These are phyloP conservation scores for Frieseomelitta varia DNA, from an alignment of 1,140 invertebrate genomes.

Conservation along the genomic window DNA sequence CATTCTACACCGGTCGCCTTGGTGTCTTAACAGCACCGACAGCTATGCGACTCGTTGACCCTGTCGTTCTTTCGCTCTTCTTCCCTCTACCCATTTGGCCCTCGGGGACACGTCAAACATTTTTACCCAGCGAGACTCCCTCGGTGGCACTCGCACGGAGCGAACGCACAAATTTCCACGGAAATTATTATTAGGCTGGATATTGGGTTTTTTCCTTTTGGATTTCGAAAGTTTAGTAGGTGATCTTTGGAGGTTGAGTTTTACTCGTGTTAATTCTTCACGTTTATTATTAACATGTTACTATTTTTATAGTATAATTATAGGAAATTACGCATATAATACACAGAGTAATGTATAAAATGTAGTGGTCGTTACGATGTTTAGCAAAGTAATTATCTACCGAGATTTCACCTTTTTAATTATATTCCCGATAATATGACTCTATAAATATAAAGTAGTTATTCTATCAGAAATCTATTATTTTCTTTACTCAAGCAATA, in stretches of 20 bases:
- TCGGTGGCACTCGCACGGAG: not conserved
- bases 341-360: not conserved
- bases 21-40: slow-evolving; percentile 57
- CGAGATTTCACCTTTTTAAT: not conserved
- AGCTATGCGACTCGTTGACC: slow-evolving; percentile 57
- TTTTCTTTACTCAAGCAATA: not conserved
- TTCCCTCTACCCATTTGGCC: not conserved
- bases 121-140: slow-evolving; percentile 27
- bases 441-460: not conserved
- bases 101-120: slow-evolving; percentile 21
- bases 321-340: not conserved
- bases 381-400: not conserved
- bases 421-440: not conserved
- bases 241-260: not conserved
- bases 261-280: not conserved
- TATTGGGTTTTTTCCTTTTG: not conserved
- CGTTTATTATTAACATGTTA: not conserved
- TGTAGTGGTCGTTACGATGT: not conserved
- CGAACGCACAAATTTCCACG: not conserved
- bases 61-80: slow-evolving; percentile 19
- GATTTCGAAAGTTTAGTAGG: not conserved
- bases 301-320: not conserved
- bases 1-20: slow-evolving; percentile 43
- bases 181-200: slow-evolving; percentile 37
- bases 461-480: not conserved